These are phyloP conservation scores for Steinernema carpocapsae DNA, from an alignment of 2,888 invertebrate genomes.

Conservation along the genomic window DNA sequence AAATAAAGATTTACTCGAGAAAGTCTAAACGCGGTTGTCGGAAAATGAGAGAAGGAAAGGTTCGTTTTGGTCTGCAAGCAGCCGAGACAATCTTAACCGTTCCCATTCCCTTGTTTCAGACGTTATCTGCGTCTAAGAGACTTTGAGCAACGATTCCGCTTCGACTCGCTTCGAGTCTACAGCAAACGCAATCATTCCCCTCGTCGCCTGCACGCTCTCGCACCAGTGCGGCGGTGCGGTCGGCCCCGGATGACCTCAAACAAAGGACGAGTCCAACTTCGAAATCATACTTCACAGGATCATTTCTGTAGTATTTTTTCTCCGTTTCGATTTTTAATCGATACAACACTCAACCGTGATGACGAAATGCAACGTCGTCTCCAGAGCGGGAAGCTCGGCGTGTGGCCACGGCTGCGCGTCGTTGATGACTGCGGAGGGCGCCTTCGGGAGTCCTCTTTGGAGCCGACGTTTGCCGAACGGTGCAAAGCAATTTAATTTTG, in stretches of 20 bases:
- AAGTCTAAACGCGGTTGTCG: not conserved
- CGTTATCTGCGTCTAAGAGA: too few relatives aligned
- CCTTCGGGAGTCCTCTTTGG: constrained; percentile 34
- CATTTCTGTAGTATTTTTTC: constrained; percentile 34
- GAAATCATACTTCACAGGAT: constrained; percentile 35
- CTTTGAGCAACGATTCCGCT: not conserved
- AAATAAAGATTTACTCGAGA: not conserved
- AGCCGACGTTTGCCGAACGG: constrained; percentile 30
- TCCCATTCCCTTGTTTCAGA: too few relatives aligned
- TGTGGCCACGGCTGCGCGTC: constrained; percentile 28
- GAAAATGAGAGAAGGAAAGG: not conserved
- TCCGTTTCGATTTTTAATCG: constrained; percentile 8
- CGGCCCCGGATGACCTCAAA: not conserved
- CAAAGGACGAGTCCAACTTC: not conserved
- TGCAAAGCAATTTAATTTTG: not conserved
- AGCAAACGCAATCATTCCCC: not conserved
- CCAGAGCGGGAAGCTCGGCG: constrained; percentile 35
- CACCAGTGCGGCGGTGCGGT: not conserved
- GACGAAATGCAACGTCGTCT: constrained; percentile 33
- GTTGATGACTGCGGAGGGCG: constrained; percentile 35
- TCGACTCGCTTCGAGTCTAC: not conserved
- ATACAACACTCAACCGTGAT: constrained; percentile 13
- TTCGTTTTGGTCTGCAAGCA: not conserved
- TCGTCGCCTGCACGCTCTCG: constrained; percentile 28
- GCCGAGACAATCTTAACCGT: not conserved